Evolutionary conservation across 2,797 vertebrate genomes (phyloP).

Genomic region (Clarias laeviceps): DNA sequence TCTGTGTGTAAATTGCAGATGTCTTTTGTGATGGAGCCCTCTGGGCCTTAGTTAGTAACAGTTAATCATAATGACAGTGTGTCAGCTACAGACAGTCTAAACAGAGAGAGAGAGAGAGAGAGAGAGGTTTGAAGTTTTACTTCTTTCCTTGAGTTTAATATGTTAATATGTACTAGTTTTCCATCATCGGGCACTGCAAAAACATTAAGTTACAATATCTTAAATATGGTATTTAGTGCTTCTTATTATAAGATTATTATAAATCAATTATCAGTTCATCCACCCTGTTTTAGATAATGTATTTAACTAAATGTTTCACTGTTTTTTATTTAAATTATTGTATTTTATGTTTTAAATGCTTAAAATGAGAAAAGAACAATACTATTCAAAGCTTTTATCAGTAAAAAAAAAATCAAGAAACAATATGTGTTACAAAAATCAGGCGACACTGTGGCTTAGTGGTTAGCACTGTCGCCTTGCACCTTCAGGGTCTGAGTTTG

Average conservation of each 20-base stretch:
- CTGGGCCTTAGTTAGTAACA: conserved; percentile 1
- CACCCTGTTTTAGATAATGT: background rate
- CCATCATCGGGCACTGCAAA: background rate
- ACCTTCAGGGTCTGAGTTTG: no score
- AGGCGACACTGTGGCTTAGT: no score
- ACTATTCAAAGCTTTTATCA: no score
- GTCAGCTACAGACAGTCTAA: conserved; percentile 7
- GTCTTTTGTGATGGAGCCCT: background rate
- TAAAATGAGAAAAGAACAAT: background rate
- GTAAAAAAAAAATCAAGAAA: no score
- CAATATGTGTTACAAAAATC: no score
- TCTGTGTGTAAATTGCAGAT: background rate
- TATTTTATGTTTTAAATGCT: background rate
- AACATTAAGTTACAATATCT: background rate
- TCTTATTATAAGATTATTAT: background rate
- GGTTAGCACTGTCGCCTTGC: no score
- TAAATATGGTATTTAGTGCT: background rate
- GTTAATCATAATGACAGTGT: conserved; percentile 33
- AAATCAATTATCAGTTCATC: background rate
- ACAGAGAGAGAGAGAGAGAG: background rate
- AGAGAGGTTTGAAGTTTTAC: background rate
- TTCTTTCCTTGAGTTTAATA: background rate
- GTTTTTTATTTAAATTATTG: background rate
- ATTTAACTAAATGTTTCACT: background rate
- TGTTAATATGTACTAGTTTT: background rate